Conservation (phyloP, 2,113 vertebrate species). For the Elephantulus edwardii region DNA sequence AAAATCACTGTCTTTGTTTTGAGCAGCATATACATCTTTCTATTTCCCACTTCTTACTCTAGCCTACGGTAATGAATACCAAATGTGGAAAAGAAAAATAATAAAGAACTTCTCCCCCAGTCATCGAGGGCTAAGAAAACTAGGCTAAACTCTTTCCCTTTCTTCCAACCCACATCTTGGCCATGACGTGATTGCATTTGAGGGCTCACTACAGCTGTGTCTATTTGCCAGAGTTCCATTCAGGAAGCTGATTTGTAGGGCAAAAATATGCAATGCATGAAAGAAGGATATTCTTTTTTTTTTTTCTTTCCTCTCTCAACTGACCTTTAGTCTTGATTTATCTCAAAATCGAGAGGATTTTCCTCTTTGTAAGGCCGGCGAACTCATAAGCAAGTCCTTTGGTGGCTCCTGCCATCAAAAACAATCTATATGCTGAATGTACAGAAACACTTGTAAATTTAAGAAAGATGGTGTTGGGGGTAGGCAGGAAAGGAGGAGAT, state of each 20-base stretch:
- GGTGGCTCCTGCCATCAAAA: slow-evolving; percentile 65
- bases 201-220: neutral
- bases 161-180: slow-evolving; percentile 61
- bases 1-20: slow-evolving; percentile 8
- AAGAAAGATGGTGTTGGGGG: neutral
- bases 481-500: neutral
- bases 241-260: slow-evolving; percentile 51
- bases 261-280: slow-evolving; percentile 34
- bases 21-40: slow-evolving; percentile 58
- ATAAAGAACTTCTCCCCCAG: neutral
- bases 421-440: slow-evolving; percentile 28
- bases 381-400: slow-evolving; percentile 47
- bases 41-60: neutral
- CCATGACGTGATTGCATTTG: slow-evolving; percentile 7
- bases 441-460: slow-evolving; percentile 8
- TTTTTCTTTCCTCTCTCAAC: slow-evolving; percentile 53
- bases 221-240: slow-evolving; percentile 38
- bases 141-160: slow-evolving; percentile 40
- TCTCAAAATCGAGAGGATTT: slow-evolving; percentile 62
- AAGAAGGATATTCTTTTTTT: slow-evolving; percentile 63
- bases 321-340: slow-evolving; percentile 69
- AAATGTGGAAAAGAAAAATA: slow-evolving; percentile 46
- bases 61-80: slow-evolving; percentile 38
- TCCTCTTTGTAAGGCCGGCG: slow-evolving; percentile 36
- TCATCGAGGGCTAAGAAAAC: slow-evolving; percentile 52